Percentiles rank a stretch among this genome's conserved stretches.
These are phyloP conservation scores for Parnassius orleans DNA, from an alignment of 2,888 invertebrate species.

Conservation along the genomic window DNA sequence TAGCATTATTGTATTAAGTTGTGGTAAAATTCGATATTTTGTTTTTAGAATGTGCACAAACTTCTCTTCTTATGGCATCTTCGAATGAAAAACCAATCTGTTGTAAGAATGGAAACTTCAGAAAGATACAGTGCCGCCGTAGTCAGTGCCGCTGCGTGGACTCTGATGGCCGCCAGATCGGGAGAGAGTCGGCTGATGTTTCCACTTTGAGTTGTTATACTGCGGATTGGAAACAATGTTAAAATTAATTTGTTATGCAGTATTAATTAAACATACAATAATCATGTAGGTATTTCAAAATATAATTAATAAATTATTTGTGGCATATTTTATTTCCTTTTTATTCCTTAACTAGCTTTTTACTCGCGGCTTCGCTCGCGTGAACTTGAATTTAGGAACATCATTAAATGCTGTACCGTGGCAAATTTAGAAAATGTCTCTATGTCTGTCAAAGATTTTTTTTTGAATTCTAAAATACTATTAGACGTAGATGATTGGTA, in stretches of 20 bases:
- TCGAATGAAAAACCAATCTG: constrained; percentile 78
- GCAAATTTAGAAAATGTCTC: too few species aligned
- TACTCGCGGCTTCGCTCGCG: too few species aligned
- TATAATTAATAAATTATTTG: too few species aligned
- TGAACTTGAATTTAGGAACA: too few species aligned
- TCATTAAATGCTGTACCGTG: too few species aligned
- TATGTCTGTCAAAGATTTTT: too few species aligned
- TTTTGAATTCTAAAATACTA: too few species aligned
- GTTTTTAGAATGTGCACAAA: constrained; percentile 83
- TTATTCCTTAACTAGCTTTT: too few species aligned
- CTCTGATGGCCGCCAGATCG: constrained; percentile 78
- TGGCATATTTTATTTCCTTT: too few species aligned
- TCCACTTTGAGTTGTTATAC: constrained; percentile 47
- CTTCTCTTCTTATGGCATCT: constrained; percentile 63
- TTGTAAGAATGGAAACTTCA: constrained; percentile 83
- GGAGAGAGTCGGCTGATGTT: constrained; percentile 54
- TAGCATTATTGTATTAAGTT: too few species aligned
- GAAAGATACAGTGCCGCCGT: constrained; percentile 81
- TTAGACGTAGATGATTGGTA: too few species aligned
- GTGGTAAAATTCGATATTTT: neutral
- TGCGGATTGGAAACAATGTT: constrained; percentile 59
- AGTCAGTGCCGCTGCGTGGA: constrained; percentile 84
- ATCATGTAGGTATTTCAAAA: neutral
- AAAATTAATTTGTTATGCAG: constrained; percentile 21
- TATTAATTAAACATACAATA: neutral